Evolutionary conservation across 2,113 vertebrate species (phyloP), one percentile per base, ranked within the genome.

Genomic region (Mandrillus leucophaeus): DNA sequence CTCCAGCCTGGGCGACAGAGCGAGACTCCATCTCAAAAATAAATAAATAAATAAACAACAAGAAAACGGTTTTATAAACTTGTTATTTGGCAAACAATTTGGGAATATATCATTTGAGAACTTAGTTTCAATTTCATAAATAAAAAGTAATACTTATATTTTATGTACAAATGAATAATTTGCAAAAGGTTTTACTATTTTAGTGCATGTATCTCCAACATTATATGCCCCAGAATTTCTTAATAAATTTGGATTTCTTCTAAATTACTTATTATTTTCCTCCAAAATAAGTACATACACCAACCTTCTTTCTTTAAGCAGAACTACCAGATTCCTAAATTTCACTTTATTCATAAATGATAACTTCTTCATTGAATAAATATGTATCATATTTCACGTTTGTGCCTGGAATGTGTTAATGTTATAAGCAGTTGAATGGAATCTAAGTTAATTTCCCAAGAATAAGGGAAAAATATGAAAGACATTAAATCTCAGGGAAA

Each of bases 1-100:
- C 18, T 55, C 52, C 52, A 55, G 52, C 18, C 52, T 55, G 52
- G 6, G 52, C 6, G 0, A 55, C 2, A 55, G 2, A 55, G 52
- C 2, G 18, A 55, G 18, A 55, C 18, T 55, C 18, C 6, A 20
- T 55, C 52, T 20, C 52, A 55, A 55, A 2, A 55, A 55, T 50
- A 55, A 55, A 32, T 0, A 66, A 66, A 64, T 4, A 11, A 30
- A 64, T 5, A 30, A 64, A 30, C 10, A 68, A 68, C 6, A 35
- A 68, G 32, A 73, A 23, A 23, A 40, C 0, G 5, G 12, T 40
- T 40, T 78, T 78, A 66, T n/a, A 91, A 57, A 16, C 5, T 50
- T 86, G 25, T 43, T 86, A 48, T 88, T 88, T 96, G 52, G 38
- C 38, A 93, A 61, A 30, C 50, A 64, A 66, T 93, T 93, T 95